phyloP scores from a whole-genome alignment of 2,888 invertebrate species.

The Habroteleia sp. region DNA sequence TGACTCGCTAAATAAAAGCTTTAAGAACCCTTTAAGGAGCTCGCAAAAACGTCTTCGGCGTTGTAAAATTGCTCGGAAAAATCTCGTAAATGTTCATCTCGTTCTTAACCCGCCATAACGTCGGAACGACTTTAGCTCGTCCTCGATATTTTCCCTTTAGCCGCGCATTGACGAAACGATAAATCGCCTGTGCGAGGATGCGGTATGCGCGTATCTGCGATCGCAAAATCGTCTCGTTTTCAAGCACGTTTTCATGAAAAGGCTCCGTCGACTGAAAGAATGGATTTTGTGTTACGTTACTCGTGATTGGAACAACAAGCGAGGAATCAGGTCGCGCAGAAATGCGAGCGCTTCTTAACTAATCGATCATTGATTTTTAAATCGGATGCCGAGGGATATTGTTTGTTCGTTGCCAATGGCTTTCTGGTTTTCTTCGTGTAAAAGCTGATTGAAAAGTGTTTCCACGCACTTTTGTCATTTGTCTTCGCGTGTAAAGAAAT shows the following conservation, averaged over 20 bases:
- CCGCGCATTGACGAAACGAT: slow-evolving; percentile 55
- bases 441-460: slow-evolving; percentile 26
- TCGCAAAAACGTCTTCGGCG: slow-evolving; percentile 54
- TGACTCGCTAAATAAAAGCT: slow-evolving; percentile 57
- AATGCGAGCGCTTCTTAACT: slow-evolving; percentile 42
- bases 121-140: slow-evolving; percentile 62
- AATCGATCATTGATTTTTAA: slow-evolving; percentile 60
- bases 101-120: slow-evolving; percentile 52
- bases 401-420: slow-evolving; percentile 27
- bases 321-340: slow-evolving; percentile 44
- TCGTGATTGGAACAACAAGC: slow-evolving; percentile 52
- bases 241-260: slow-evolving; percentile 59
- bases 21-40: slow-evolving; percentile 55
- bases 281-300: slow-evolving; percentile 52
- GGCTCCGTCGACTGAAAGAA: slow-evolving; percentile 47
- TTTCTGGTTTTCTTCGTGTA: slow-evolving; percentile 22
- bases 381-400: slow-evolving; percentile 38
- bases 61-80: slow-evolving; percentile 64
- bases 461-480: slow-evolving; percentile 13
- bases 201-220: slow-evolving; percentile 36
- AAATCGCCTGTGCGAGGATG: slow-evolving; percentile 55
- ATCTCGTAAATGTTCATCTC: slow-evolving; percentile 61
- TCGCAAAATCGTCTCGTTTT: slow-evolving; percentile 60
- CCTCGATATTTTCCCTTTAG: slow-evolving; percentile 59
- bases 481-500: not conserved